Conservation (phyloP, 2,888 invertebrate genomes). For the Villa cingulata region DNA sequence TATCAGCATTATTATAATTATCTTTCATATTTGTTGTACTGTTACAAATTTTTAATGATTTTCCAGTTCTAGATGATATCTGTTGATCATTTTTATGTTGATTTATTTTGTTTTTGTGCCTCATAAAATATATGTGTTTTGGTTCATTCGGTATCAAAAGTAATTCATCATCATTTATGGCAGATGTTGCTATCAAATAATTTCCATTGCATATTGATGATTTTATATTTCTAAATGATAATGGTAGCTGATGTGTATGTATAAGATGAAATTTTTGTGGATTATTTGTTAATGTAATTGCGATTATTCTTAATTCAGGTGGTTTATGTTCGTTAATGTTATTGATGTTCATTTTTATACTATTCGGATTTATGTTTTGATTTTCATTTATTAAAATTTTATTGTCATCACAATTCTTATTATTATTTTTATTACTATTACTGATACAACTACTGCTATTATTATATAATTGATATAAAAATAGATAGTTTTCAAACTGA, state of each 20-base stretch:
- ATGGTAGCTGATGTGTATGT: slow-evolving; percentile 21
- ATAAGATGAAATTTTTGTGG: slow-evolving; percentile 27
- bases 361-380: background rate
- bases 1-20: no score
- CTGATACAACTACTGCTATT: no score
- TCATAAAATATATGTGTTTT: background rate
- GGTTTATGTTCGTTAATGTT: slow-evolving; percentile 5
- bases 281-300: slow-evolving; percentile 27
- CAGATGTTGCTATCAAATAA: slow-evolving; percentile 24
- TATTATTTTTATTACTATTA: background rate
- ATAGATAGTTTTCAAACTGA: slow-evolving; percentile 11
- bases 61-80: no score
- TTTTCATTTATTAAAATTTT: background rate
- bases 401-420: background rate
- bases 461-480: slow-evolving; percentile 10
- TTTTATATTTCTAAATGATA: slow-evolving; percentile 21
- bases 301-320: slow-evolving; percentile 25
- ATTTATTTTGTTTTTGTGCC: background rate
- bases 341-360: no score
- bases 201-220: slow-evolving; percentile 26
- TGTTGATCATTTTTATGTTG: background rate
- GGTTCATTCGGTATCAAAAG: slow-evolving; percentile 2
- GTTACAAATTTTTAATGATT: no score
- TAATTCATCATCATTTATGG: slow-evolving; percentile 21
- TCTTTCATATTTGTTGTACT: no score